Conservation (phyloP, 2,888 invertebrate genomes). For the Dendrolimus houi region DNA sequence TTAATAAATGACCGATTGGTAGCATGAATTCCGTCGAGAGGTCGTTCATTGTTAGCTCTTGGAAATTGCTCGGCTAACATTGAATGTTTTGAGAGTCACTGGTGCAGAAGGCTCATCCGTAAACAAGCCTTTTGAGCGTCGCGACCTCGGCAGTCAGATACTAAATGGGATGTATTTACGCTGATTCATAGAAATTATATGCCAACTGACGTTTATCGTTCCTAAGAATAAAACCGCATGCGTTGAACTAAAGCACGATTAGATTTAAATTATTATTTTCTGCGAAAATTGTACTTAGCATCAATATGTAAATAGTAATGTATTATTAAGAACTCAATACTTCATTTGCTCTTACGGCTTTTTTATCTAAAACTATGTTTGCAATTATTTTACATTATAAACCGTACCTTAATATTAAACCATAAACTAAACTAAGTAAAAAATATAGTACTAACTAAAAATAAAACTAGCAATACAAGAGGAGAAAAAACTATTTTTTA, state of each 20-base stretch:
- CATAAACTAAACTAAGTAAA: no score
- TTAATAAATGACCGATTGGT: slow-evolving; percentile 32
- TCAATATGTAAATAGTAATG: no score
- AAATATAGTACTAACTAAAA: no score
- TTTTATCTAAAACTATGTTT: no score
- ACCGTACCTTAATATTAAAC: no score
- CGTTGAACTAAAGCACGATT: background rate
- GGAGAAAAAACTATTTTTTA: no score
- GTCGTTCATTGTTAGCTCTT: slow-evolving; percentile 43
- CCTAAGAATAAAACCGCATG: background rate
- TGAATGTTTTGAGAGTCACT: slow-evolving; percentile 19
- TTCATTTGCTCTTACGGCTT: no score
- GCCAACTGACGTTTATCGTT: background rate
- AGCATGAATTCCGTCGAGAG: slow-evolving; percentile 34
- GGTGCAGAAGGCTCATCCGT: slow-evolving; percentile 6
- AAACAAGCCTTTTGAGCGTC: slow-evolving; percentile 13
- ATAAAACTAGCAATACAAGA: no score
- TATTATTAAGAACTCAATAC: no score
- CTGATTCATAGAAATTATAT: slow-evolving; percentile 13
- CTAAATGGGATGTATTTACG: slow-evolving; percentile 10
- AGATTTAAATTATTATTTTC: background rate
- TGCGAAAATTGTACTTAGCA: background rate
- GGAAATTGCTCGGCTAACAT: slow-evolving; percentile 35
- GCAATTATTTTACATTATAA: no score
- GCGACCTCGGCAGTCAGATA: slow-evolving; percentile 12